Conservation (phyloP, 2,797 vertebrate species). For the Falco naumanni region DNA sequence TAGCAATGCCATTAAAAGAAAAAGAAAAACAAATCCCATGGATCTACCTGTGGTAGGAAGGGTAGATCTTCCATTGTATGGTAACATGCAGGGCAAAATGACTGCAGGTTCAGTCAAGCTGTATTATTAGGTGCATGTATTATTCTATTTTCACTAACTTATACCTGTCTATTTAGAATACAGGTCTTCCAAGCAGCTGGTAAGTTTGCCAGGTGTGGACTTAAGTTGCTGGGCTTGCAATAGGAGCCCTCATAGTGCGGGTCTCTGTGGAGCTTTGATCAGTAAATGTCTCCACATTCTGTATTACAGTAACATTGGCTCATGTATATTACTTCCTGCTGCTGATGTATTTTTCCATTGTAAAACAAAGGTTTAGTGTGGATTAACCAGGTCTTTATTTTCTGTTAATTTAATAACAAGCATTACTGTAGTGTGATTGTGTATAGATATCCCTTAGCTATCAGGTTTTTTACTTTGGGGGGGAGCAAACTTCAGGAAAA, state of each 20-base stretch:
- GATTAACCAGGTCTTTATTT: slow-evolving; percentile 94
- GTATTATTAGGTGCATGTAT: slow-evolving; percentile 78
- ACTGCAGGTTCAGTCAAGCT: slow-evolving; percentile 92
- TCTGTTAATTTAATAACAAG: slow-evolving; percentile 90
- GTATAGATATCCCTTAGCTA: slow-evolving; percentile 82
- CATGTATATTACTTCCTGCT: slow-evolving; percentile 91
- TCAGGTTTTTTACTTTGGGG: slow-evolving; percentile 73
- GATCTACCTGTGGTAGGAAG: slow-evolving; percentile 77
- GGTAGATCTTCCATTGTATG: slow-evolving; percentile 78
- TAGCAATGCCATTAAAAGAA: slow-evolving; percentile 71
- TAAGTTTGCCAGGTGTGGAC: slow-evolving; percentile 80
- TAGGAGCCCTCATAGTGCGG: slow-evolving; percentile 78
- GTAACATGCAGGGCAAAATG: slow-evolving; percentile 79
- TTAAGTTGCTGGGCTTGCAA: slow-evolving; percentile 79
- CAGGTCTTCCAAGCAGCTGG: slow-evolving; percentile 85
- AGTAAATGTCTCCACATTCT: slow-evolving; percentile 80
- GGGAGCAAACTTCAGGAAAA: slow-evolving; percentile 84
- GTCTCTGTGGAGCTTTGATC: slow-evolving; percentile 80
- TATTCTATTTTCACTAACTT: slow-evolving; percentile 79
- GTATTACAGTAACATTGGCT: slow-evolving; percentile 85
- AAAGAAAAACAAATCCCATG: slow-evolving; percentile 73
- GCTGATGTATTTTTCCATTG: slow-evolving; percentile 90
- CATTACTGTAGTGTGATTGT: slow-evolving; percentile 98
- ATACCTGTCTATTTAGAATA: slow-evolving; percentile 81
- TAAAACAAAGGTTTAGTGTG: slow-evolving; percentile 86